These are phyloP conservation scores for Brachyhypopomus gauderio DNA, from an alignment of 2,113 vertebrate genomes.

Conservation along the genomic window DNA sequence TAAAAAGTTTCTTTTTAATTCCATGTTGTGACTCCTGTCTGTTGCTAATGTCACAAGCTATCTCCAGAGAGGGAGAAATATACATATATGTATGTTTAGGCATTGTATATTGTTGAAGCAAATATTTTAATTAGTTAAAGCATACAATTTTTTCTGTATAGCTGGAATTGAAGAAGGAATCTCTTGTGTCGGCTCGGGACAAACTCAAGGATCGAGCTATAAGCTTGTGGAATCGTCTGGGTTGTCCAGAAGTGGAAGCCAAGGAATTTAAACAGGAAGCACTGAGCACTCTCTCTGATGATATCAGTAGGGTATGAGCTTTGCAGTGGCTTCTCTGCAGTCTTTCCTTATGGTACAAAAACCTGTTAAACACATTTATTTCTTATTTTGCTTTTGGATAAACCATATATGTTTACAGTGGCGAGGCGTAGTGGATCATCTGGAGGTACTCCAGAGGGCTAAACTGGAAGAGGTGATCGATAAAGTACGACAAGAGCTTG, in stretches of 20 bases:
- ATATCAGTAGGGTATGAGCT: constrained; percentile 56
- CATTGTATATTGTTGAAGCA: too few species aligned
- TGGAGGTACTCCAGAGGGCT: constrained; percentile 53
- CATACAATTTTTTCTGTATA: constrained; percentile 21
- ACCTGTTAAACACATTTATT: neutral
- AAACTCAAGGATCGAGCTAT: constrained; percentile 54
- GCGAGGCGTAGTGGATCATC: constrained; percentile 50
- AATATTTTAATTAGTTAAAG: neutral
- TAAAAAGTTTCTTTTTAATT: too few species aligned
- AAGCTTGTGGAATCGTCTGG: constrained; percentile 58
- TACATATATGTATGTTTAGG: too few species aligned
- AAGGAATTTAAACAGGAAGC: constrained; percentile 37
- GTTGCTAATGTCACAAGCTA: neutral
- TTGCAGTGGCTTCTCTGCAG: neutral
- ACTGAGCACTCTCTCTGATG: constrained; percentile 50
- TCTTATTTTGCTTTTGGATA: neutral
- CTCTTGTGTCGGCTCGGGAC: constrained; percentile 52
- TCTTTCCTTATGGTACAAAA: neutral
- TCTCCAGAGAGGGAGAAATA: too few species aligned
- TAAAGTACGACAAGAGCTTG: constrained; percentile 59
- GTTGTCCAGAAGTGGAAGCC: constrained; percentile 52
- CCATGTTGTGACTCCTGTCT: too few species aligned
- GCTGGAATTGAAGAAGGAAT: constrained; percentile 56
- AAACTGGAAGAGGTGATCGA: constrained; percentile 55
- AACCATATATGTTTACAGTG: constrained; percentile 48